Percentiles rank a stretch among this genome's conserved stretches.
Evolutionary conservation across 2,888 invertebrate species (phyloP).

Genomic region (Eilema sororculum): DNA sequence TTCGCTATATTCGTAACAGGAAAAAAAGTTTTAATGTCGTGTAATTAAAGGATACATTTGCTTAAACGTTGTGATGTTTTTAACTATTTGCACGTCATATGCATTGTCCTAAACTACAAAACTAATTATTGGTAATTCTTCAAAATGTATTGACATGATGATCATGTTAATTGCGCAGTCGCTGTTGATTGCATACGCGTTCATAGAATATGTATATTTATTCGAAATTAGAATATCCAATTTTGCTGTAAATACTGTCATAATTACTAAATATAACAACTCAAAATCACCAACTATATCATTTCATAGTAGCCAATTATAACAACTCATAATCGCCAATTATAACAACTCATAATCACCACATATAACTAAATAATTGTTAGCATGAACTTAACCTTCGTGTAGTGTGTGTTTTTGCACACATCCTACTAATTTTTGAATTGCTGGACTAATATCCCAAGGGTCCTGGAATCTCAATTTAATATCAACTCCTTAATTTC

Average conservation of each 20-base stretch:
- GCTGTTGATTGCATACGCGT: constrained; percentile 10
- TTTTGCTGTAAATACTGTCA: not conserved
- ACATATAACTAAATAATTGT: no score
- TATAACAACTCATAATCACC: no score
- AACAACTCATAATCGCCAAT: no score
- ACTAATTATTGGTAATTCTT: constrained; percentile 37
- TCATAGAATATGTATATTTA: not conserved
- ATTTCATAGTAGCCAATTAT: no score
- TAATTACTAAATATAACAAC: not conserved
- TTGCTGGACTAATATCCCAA: no score
- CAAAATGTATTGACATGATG: constrained; percentile 22
- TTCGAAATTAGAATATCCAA: not conserved
- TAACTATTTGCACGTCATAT: constrained; percentile 34
- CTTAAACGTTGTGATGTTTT: constrained; percentile 24
- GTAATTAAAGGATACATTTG: constrained; percentile 34
- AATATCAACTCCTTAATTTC: no score
- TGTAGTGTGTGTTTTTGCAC: no score
- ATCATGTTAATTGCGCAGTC: constrained; percentile 23
- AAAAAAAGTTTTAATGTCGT: constrained; percentile 31
- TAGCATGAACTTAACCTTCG: no score
- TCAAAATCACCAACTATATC: not conserved
- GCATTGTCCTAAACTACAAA: constrained; percentile 34
- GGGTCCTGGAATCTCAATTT: no score
- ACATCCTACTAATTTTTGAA: no score
- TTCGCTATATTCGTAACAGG: constrained; percentile 11